These are phyloP conservation scores for Zelostemma sp. DNA, from an alignment of 1,140 invertebrate genomes.

Conservation along the genomic window DNA sequence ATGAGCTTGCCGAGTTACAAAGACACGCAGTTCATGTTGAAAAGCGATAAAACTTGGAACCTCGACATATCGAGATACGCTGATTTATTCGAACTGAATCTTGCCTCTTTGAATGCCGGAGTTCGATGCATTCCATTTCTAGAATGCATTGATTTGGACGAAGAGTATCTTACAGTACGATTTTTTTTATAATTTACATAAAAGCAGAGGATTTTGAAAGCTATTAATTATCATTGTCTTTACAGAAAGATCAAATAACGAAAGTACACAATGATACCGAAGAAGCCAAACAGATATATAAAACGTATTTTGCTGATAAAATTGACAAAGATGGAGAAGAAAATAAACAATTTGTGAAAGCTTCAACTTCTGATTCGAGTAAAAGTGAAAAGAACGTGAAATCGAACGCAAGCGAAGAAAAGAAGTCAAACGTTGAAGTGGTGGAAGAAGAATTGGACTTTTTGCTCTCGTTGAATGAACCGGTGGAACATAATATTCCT, in stretches of 20 bases:
- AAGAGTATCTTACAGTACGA: conserved; percentile 54
- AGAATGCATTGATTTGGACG: conserved; percentile 39
- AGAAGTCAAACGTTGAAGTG: conserved; percentile 21
- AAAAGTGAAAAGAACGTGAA: not conserved
- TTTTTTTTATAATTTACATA: conserved; percentile 3
- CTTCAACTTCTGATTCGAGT: not conserved
- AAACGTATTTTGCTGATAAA: not conserved
- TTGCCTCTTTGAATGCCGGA: conserved; percentile 45
- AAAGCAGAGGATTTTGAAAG: conserved; percentile 5
- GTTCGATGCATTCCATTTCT: conserved; percentile 53
- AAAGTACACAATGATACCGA: conserved; percentile 48
- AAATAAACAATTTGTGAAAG: conserved; percentile 3
- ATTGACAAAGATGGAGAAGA: too few species aligned
- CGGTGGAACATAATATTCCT: conserved; percentile 24
- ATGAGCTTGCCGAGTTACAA: conserved; percentile 12
- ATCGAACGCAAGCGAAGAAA: not conserved
- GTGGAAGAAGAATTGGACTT: conserved; percentile 55
- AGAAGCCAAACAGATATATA: conserved; percentile 15
- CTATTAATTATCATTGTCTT: conserved; percentile 1
- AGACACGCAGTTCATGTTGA: conserved; percentile 44
- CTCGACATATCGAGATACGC: conserved; percentile 44
- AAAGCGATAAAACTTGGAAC: conserved; percentile 51
- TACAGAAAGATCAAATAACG: conserved; percentile 51
- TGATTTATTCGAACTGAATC: conserved; percentile 51
- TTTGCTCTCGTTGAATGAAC: conserved; percentile 55